Evolutionary conservation across 2,797 vertebrate species (phyloP).

Genomic region (Synanceia verrucosa): DNA sequence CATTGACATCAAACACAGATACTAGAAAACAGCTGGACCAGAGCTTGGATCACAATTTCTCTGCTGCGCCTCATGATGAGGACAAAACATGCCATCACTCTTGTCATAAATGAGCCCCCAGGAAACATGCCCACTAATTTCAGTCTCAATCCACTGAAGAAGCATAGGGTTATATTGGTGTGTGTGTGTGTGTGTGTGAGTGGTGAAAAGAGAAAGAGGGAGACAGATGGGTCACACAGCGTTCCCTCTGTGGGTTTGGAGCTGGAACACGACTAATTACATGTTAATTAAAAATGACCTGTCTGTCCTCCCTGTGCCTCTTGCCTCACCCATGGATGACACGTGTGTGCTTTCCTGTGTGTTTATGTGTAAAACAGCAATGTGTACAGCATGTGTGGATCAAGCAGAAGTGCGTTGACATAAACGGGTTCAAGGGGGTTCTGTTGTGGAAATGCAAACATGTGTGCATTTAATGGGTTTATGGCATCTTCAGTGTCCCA

Average conservation of each 20-base stretch:
- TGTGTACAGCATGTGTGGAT: not conserved
- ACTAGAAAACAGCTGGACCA: not conserved
- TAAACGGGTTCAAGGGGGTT: not conserved
- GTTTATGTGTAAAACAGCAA: not conserved
- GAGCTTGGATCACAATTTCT: not conserved
- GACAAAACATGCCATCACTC: slow-evolving; percentile 43
- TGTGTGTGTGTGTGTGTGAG: slow-evolving; percentile 21
- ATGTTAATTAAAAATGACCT: slow-evolving; percentile 77
- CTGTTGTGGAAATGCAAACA: not conserved
- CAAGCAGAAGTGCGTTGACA: not conserved
- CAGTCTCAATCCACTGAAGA: slow-evolving; percentile 46
- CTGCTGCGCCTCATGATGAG: not conserved
- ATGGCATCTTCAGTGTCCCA: not conserved
- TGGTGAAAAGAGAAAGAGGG: slow-evolving; percentile 38
- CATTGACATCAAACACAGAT: not conserved
- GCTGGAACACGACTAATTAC: slow-evolving; percentile 70
- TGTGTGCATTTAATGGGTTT: not conserved
- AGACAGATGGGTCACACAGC: slow-evolving; percentile 72
- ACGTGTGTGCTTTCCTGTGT: slow-evolving; percentile 5
- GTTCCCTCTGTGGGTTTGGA: slow-evolving; percentile 60
- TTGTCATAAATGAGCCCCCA: slow-evolving; percentile 53
- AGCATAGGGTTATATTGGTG: slow-evolving; percentile 24
- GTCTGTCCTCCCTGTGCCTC: slow-evolving; percentile 51
- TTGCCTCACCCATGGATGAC: slow-evolving; percentile 26
- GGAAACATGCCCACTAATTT: slow-evolving; percentile 54